Percentiles rank a stretch among this genome's conserved stretches.
These are phyloP conservation scores for Xiphydria camelus DNA, from an alignment of 2,888 invertebrate species.

Conservation along the genomic window DNA sequence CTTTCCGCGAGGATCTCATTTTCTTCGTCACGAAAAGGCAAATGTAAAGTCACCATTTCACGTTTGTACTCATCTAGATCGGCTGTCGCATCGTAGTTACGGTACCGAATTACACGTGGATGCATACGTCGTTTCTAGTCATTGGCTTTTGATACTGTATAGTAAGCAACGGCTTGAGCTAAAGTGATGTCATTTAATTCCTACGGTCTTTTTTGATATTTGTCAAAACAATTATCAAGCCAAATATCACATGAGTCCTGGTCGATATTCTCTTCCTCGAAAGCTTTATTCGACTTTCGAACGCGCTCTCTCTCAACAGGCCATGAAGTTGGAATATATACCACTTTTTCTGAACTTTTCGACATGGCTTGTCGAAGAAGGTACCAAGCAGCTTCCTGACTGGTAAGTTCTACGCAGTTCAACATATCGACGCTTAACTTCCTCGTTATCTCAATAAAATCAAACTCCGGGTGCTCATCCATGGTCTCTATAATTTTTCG, in stretches of 20 bases:
- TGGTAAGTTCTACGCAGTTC: conserved; percentile 40
- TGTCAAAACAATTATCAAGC: conserved; percentile 51
- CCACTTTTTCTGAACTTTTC: conserved; percentile 34
- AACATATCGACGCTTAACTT: conserved; percentile 35
- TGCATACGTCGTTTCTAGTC: conserved; percentile 27
- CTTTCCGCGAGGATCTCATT: conserved; percentile 44
- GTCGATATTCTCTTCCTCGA: conserved; percentile 38
- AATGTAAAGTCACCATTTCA: too few species aligned
- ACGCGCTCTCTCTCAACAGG: conserved; percentile 47
- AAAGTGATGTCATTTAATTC: conserved; percentile 41
- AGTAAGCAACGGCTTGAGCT: conserved; percentile 51
- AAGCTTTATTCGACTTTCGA: conserved; percentile 40
- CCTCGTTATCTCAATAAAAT: conserved; percentile 32
- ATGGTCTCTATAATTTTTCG: conserved; percentile 39
- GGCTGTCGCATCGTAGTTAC: conserved; percentile 46
- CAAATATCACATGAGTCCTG: conserved; percentile 50
- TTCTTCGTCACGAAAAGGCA: conserved; percentile 50
- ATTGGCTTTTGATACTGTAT: conserved; percentile 23
- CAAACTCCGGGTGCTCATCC: conserved; percentile 46
- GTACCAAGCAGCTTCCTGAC: conserved; percentile 55
- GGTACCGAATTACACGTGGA: conserved; percentile 44
- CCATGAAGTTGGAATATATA: conserved; percentile 31
- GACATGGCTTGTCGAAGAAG: too few species aligned
- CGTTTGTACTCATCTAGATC: conserved; percentile 45
- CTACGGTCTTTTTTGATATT: conserved; percentile 46